Conservation (phyloP, 2,797 vertebrate species). For the Kryptopterus vitreolus region DNA sequence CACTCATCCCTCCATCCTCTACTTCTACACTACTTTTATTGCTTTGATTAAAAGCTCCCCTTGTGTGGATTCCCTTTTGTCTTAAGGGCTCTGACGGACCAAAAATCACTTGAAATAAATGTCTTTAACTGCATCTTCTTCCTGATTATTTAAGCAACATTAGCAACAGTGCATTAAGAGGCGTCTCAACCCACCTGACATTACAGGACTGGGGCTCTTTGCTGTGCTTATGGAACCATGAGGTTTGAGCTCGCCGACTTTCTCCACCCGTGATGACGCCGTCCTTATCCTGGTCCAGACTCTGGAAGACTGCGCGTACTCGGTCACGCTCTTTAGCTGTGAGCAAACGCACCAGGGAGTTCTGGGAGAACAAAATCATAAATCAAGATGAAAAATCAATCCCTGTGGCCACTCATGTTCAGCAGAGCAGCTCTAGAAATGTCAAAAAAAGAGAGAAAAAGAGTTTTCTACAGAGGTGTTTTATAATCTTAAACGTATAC, state of each 20-base stretch:
- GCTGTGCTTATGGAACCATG: conserved; percentile 88
- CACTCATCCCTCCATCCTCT: too few relatives aligned
- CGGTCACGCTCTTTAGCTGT: conserved; percentile 85
- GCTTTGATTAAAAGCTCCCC: too few relatives aligned
- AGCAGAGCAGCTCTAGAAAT: neutral
- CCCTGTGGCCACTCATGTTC: too few relatives aligned
- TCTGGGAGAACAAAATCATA: conserved; percentile 68
- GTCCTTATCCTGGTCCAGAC: conserved; percentile 77
- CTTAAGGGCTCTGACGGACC: conserved; percentile 1
- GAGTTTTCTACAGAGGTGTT: neutral
- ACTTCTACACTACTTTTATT: too few relatives aligned
- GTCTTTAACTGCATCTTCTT: conserved; percentile 27
- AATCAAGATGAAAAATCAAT: neutral
- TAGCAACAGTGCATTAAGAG: neutral
- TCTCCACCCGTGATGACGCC: conserved; percentile 77
- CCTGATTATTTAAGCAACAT: conserved; percentile 34
- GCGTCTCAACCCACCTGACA: conserved; percentile 78
- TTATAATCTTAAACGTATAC: neutral
- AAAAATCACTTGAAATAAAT: conserved; percentile 9
- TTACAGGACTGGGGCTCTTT: conserved; percentile 86
- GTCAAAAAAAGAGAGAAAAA: too few relatives aligned
- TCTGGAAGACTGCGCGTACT: conserved; percentile 78
- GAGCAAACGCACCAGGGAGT: conserved; percentile 86
- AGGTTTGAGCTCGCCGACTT: conserved; percentile 78
- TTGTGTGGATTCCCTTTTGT: neutral